phyloP scores from a whole-genome alignment of 2,113 vertebrate species.

The Macaca fascicularis region DNA sequence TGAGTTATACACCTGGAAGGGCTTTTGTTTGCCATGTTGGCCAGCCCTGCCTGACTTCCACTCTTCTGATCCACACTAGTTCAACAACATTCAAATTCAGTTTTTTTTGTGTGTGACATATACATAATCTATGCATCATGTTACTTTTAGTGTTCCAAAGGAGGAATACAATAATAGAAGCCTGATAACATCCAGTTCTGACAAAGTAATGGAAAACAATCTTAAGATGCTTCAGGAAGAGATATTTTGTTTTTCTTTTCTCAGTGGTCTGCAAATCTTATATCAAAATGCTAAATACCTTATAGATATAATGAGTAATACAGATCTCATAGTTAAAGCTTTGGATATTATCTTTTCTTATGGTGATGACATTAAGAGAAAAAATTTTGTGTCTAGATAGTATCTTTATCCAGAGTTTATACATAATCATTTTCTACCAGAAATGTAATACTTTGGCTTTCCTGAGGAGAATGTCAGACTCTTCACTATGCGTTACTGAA shows the following conservation, averaged over 20 bases:
- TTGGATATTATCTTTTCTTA: neutral
- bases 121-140: neutral
- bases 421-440: neutral
- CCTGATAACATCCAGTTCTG: neutral
- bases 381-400: neutral
- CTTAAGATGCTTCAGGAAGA: neutral
- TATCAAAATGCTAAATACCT: neutral
- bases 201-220: neutral
- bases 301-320: neutral
- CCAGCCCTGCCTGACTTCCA: neutral
- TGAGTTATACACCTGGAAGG: neutral
- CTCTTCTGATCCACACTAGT: neutral
- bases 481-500: neutral
- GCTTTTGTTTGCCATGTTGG: neutral
- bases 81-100: neutral
- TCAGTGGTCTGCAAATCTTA: neutral
- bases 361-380: neutral
- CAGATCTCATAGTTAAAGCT: neutral
- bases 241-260: neutral
- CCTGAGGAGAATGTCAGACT: neutral
- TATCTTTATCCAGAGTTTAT: neutral
- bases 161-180: neutral
- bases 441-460: neutral
- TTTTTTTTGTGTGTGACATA: neutral
- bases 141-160: neutral